Evolutionary conservation across 2,888 invertebrate species (phyloP), one percentile per base, ranked within the genome.

Genomic region (Drepana falcataria): DNA sequence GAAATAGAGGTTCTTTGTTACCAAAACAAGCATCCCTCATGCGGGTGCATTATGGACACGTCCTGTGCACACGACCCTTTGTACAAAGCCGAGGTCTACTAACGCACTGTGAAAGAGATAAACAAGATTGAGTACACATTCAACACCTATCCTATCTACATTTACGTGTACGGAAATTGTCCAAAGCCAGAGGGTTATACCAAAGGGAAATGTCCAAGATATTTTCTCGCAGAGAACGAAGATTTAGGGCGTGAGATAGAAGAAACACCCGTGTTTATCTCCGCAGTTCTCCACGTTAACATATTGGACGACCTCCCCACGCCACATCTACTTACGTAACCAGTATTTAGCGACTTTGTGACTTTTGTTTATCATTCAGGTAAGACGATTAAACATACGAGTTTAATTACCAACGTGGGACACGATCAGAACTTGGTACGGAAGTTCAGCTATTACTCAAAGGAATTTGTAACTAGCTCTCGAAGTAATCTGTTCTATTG

Each of bases 41-140:
- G 83, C 83, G 83, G 85, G 85, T 61, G 69, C 71, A 83, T 83
- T 87, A 83, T 84, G 73, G 65, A 75, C 71, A 69, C 74, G 66
- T 79, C 73, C 75, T 69, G 72, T 67, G 64, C 55, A 60, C 60
- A 55, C 59, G 56, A 59, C 67, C 75, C 73, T 77, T 78, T 79
- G 71, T 79, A 65, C 61, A 65, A 60, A 66, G 65, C 68, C 66
- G 60, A 64, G 64, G 59, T 64, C 63, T 59, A 65, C 63, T 60
- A 62, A 65, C 64, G 69, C 67, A 61, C 60, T 66, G 65, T 64
- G 63, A 69, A 71, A 71, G 64, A 76, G 74, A 80, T 82, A 85
- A 80, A 82, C 71, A 77, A 78, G 79, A 83, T 81, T 75, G 76
- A 81, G 65, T 69, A 69, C 71, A 69, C 68, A 66, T 71, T 74